Base-by-base conservation (phyloP, 2,797 vertebrate genomes). In the Poeciliopsis presidionis region DNA sequence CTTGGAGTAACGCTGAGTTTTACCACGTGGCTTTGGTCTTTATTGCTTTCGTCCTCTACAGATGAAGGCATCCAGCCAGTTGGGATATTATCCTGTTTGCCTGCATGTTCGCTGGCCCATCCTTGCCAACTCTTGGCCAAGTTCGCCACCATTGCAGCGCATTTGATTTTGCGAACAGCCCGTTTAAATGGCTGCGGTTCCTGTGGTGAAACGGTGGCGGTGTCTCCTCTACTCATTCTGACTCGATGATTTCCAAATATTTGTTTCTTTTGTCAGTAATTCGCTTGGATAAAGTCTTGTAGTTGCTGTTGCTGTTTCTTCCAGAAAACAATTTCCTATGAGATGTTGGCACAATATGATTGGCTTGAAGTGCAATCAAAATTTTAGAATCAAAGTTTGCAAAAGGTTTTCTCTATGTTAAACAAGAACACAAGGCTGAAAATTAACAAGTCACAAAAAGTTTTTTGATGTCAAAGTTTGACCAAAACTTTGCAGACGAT, bases 121-220 rank as follows among this genome's bases (percentile, higher is more conserved):
- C 91, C 94, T 82, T 96, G 96, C 96, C 95, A 96, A 75, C 94
- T 95, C 81, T 93, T 94, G 5, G 96, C 92, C 47, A 96, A 70
- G 71, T 86, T 94, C 30, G 89, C 92, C 74, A 96, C 95, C 87
- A 94, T 87, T 0, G 94, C 93, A 0, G 94, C 94, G 0, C 95
- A 96, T 80, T 90, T 94, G 57, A 96, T 92, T 84, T 95, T 96
- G 63, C 87, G 87, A 0, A 94, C 89, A 0, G 93, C 93, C 14
- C 94, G 84, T 73, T 89, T 93, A 63, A 95, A 92, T 0, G 92
- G 70, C 75, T 84, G 91, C 0, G 90, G 84, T 75, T 93, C 90
- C 82, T 79, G 84, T 3, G 83, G 74, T 0, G 87, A 49, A 45
- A 71, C 76, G 4, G 86, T 22, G 18, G 87, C 7, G 36, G 72